Percentiles rank a stretch among this genome's conserved stretches.
Conservation (phyloP, 2,113 vertebrate genomes). For the Ailurus styani region DNA sequence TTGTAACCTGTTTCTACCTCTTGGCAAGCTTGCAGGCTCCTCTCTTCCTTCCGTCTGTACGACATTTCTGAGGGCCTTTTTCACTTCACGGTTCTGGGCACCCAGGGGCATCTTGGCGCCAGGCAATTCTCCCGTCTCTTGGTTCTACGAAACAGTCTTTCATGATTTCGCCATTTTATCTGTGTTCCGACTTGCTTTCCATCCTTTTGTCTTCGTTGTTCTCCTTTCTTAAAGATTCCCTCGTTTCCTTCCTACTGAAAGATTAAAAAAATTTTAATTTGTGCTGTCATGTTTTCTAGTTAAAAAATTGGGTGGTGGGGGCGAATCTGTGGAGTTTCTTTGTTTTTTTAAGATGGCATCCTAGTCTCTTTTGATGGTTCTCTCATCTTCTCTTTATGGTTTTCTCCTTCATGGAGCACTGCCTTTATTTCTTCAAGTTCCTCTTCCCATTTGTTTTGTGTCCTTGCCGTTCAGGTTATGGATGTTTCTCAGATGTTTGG, state of each 20-base stretch:
- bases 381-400: neutral
- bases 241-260: neutral
- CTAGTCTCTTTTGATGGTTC: neutral
- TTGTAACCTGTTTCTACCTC: neutral
- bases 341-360: neutral
- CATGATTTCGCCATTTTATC: neutral
- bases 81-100: neutral
- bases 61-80: neutral
- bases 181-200: neutral
- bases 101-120: neutral
- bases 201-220: neutral
- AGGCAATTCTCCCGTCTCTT: neutral
- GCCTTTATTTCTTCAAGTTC: neutral
- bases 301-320: neutral
- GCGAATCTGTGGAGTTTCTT: no score
- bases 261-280: neutral
- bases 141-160: neutral
- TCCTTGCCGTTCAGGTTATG: neutral
- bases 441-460: neutral
- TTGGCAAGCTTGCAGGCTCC: neutral
- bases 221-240: neutral
- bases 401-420: neutral
- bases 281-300: neutral
- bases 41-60: neutral
- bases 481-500: neutral